These are phyloP conservation scores for Aegithalos caudatus DNA, from an alignment of 2,113 vertebrate genomes.

Conservation along the genomic window DNA sequence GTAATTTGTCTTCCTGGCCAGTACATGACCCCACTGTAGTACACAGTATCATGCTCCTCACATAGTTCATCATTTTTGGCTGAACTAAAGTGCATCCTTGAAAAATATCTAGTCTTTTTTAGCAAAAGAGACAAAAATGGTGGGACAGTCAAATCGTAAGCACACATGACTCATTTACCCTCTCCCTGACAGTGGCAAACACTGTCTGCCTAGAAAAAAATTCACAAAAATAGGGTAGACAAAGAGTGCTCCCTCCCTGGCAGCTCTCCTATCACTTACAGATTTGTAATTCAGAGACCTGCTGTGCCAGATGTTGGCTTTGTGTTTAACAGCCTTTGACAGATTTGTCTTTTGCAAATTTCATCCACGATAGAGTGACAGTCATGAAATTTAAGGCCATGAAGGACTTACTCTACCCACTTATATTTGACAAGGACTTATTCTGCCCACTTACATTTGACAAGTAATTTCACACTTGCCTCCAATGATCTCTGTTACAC, in stretches of 20 bases:
- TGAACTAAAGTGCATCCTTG: neutral
- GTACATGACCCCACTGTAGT: neutral
- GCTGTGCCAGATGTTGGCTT: neutral
- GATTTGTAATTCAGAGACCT: neutral
- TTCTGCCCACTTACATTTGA: neutral
- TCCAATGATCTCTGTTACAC: neutral
- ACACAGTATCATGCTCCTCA: neutral
- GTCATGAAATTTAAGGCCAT: neutral
- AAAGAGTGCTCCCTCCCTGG: neutral
- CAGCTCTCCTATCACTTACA: neutral
- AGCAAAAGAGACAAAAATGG: neutral
- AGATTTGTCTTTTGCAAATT: neutral
- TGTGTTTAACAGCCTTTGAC: neutral
- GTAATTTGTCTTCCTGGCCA: neutral
- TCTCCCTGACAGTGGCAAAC: neutral
- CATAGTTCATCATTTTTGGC: neutral
- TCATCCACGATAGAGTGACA: neutral
- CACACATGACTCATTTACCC: neutral
- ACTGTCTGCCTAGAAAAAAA: neutral
- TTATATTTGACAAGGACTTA: neutral
- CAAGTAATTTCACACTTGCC: neutral
- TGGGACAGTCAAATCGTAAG: neutral
- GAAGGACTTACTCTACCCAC: neutral
- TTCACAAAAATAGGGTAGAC: neutral
- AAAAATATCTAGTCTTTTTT: neutral